A percentile compares a stretch with the other conserved stretches of the same genome.
phyloP scores from a whole-genome alignment of 2,797 vertebrate genomes.

The Varecia variegata region DNA sequence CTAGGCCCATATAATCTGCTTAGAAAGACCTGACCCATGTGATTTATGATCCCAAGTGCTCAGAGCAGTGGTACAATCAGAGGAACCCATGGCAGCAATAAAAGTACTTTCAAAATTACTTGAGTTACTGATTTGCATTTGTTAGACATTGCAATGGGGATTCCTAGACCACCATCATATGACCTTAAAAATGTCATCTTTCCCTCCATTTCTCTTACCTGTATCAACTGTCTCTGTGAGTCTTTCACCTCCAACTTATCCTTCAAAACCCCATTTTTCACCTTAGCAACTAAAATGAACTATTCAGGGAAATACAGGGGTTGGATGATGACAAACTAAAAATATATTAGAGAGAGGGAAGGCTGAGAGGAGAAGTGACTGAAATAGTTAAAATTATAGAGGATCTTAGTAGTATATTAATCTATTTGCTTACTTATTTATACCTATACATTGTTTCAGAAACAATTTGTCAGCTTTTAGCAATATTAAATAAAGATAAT shows the following conservation, averaged over 20 bases:
- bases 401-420: background rate
- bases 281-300: background rate
- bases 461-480: background rate
- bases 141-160: background rate
- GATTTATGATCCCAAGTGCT: background rate
- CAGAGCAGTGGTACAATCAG: background rate
- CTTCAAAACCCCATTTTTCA: background rate
- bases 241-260: background rate
- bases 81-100: background rate
- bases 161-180: background rate
- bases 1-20: background rate
- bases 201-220: background rate
- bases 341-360: background rate
- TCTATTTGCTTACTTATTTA: background rate
- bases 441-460: background rate
- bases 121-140: background rate
- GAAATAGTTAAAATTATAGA: conserved; percentile 15
- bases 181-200: background rate
- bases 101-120: conserved; percentile 18
- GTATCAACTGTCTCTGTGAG: background rate
- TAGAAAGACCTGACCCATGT: background rate
- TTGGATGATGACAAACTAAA: background rate
- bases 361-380: background rate
- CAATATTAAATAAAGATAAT: conserved; percentile 12
- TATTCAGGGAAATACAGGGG: background rate